Conservation (phyloP, 2,888 invertebrate species). For the Epinotia bilunana region DNA sequence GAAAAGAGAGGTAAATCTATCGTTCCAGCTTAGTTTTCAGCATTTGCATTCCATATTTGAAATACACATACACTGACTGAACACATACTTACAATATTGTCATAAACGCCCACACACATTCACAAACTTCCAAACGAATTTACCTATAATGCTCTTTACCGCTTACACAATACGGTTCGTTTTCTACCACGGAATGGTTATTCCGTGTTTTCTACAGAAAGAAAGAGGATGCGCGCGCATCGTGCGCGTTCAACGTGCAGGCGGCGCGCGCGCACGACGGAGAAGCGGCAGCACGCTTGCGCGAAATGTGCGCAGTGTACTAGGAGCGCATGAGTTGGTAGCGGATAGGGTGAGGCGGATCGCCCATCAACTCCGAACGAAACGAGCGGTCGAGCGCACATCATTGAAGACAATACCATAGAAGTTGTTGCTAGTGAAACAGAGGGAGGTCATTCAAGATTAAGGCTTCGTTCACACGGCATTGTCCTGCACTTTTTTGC, state of each 20-base stretch:
- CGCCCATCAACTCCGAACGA: neutral
- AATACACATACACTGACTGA: neutral
- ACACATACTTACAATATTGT: neutral
- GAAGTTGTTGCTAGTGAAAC: neutral
- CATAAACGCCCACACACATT: neutral
- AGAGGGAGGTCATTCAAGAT: no score
- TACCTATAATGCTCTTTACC: neutral
- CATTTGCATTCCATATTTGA: neutral
- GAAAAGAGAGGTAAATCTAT: no score
- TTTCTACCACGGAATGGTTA: no score
- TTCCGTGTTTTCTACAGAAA: constrained; percentile 8
- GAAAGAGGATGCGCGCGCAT: constrained; percentile 67
- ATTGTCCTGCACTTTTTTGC: no score
- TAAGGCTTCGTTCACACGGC: no score
- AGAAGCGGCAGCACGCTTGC: constrained; percentile 79
- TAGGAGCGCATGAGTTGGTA: constrained; percentile 57
- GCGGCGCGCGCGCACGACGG: constrained; percentile 67
- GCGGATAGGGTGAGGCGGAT: no score
- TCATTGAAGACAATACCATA: neutral
- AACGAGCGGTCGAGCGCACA: constrained; percentile 14
- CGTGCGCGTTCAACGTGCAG: constrained; percentile 61
- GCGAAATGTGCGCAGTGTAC: constrained; percentile 83
- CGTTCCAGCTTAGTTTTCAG: no score
- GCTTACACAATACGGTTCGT: neutral
- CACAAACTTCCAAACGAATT: neutral